Evolutionary conservation across 2,888 invertebrate species (phyloP), one percentile per base, ranked within the genome.

Genomic region (Cistogaster globosa): DNA sequence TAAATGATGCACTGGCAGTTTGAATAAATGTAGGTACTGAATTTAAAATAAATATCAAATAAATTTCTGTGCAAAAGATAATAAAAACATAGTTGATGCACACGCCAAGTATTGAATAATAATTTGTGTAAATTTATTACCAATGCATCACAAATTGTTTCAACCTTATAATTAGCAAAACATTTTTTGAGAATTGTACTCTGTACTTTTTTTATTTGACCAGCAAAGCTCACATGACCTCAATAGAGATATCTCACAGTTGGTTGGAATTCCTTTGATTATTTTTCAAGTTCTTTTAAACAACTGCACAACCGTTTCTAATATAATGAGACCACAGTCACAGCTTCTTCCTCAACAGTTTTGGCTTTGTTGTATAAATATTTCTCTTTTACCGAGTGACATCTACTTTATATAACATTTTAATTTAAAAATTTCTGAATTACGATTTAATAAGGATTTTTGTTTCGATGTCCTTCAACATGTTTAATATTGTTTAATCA

Each of bases 101-200:
- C 42, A 60, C 71, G 78, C 85, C 75, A 85, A 85, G 65, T 79
- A 62, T 85, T 85, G 75, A 77, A 82, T 85, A 84, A 84, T 81
- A 77, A 77, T 67, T 60, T 65, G 16, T 65, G 72, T 60, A 72
- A 65, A 65, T 71, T 42, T 32, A 42, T 55, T 22, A 26, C 8
- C 11, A 12, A 80, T 58, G 26, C 65, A 72, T 72, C 65, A 67
- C 57, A 65, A 72, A 65, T 58, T 51, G 18, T 26, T 67, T 65
- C 38, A 72, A 72, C 57, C 48, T 36, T 79, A 20, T 63, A 60
- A 62, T 32, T 45, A 65, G 12, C 11, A 45, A 20, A 36, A 12
- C 12, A 11, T 42, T 42, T 42, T 42, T 26, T 26, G 26, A 48
- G 55, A 67, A 51, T 20, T 53, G 5, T 26, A 20, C 26, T 42